Percentiles rank a stretch among this genome's conserved stretches.
Evolutionary conservation across 2,797 vertebrate species (phyloP).

Genomic region (Enteromius paludinosus): DNA sequence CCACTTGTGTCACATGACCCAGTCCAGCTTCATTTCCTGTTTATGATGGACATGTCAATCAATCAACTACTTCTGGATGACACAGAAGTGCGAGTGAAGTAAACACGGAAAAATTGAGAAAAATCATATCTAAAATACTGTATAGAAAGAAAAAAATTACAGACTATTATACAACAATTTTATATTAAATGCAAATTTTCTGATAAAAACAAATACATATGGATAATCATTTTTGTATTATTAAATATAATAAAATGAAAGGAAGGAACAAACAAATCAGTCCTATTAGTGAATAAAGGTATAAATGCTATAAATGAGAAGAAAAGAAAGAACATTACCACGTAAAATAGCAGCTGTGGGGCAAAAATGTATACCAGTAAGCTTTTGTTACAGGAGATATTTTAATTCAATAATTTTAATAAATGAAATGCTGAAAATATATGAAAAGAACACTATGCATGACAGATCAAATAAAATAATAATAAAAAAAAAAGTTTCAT

Average conservation of each 20-base stretch:
- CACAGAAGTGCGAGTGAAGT: background rate
- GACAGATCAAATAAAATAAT: background rate
- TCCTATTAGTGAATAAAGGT: background rate
- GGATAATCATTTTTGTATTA: background rate
- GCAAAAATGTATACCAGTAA: too few species aligned
- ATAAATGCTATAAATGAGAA: background rate
- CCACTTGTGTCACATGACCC: constrained; percentile 25
- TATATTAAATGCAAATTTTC: background rate
- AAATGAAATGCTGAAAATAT: background rate
- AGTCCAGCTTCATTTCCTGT: constrained; percentile 37
- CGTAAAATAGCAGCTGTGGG: background rate
- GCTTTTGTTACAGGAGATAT: background rate
- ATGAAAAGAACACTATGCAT: background rate
- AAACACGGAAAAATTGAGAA: background rate
- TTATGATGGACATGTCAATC: constrained; percentile 27
- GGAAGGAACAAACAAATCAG: background rate
- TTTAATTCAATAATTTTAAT: too few species aligned
- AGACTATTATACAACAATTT: background rate
- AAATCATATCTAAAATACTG: background rate
- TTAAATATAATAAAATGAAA: background rate
- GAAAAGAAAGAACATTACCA: too few species aligned
- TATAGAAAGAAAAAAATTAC: background rate
- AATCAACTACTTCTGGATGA: background rate
- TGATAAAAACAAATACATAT: background rate
- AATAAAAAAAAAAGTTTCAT: too few species aligned